These are phyloP conservation scores for Drosophila vallismaia DNA, from an alignment of 2,888 invertebrate genomes.

Conservation along the genomic window DNA sequence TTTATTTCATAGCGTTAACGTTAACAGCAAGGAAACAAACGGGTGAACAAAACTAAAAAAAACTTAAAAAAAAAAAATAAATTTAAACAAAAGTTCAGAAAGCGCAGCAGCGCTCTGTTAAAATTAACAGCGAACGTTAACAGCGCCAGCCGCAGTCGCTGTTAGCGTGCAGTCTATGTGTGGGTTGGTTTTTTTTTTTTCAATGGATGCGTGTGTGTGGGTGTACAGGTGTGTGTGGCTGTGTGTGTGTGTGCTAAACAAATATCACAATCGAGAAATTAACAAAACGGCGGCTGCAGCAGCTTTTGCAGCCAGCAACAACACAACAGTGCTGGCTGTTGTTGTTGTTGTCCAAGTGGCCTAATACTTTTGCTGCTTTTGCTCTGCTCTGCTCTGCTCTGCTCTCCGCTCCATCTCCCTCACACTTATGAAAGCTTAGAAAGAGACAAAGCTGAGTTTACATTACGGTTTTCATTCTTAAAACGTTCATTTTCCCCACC, in stretches of 20 bases:
- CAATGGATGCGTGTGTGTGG: slow-evolving; percentile 7
- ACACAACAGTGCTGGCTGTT: slow-evolving; percentile 28
- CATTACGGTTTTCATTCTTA: slow-evolving; percentile 48
- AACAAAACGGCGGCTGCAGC: slow-evolving; percentile 77
- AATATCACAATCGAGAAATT: slow-evolving; percentile 79
- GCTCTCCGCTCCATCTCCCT: slow-evolving; percentile 30
- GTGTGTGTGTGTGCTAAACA: slow-evolving; percentile 58
- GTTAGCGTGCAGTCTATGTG: slow-evolving; percentile 58
- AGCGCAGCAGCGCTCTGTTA: slow-evolving; percentile 58
- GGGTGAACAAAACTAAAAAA: slow-evolving; percentile 32
- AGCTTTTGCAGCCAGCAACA: slow-evolving; percentile 53
- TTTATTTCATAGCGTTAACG: slow-evolving; percentile 49
- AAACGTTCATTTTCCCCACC: slow-evolving; percentile 63
- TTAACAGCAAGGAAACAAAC: slow-evolving; percentile 44
- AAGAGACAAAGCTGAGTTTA: slow-evolving; percentile 58
- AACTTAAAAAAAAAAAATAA: slow-evolving; percentile 32
- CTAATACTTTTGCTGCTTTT: slow-evolving; percentile 47
- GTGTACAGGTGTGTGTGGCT: slow-evolving; percentile 13
- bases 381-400: slow-evolving; percentile 4
- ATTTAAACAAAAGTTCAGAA: slow-evolving; percentile 44
- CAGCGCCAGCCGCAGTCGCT: slow-evolving; percentile 63
- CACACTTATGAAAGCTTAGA: slow-evolving; percentile 22
- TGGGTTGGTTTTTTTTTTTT: slow-evolving; percentile 5
- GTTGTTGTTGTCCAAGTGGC: slow-evolving; percentile 35
- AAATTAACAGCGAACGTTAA: slow-evolving; percentile 51